phyloP scores from a whole-genome alignment of 1,140 invertebrate species.

The Zaprionus davidi region DNA sequence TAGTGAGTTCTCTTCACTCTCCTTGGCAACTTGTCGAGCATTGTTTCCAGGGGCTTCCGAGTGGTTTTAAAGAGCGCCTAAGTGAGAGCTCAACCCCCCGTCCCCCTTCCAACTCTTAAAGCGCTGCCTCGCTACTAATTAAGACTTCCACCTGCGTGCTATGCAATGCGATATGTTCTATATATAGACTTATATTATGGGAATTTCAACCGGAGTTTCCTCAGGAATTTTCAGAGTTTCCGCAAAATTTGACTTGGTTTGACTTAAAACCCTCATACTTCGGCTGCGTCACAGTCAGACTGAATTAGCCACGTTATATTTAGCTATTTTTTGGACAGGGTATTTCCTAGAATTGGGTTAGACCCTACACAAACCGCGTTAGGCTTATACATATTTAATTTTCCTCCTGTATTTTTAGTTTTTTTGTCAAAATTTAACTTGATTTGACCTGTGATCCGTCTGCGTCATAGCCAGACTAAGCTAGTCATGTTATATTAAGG shows the following conservation, averaged over 20 bases:
- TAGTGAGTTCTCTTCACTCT: background rate
- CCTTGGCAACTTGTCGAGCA: constrained; percentile 4
- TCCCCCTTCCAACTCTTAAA: background rate
- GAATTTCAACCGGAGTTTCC: background rate
- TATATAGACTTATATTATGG: background rate
- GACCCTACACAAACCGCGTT: background rate
- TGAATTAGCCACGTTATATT: too few species aligned
- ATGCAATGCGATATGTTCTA: background rate
- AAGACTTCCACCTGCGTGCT: constrained; percentile 1
- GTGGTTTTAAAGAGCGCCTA: constrained; percentile 1
- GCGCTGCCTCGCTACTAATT: background rate
- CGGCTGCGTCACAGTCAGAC: too few species aligned
- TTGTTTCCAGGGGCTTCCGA: constrained; percentile 9
- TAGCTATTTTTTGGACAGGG: background rate
- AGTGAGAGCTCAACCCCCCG: background rate
- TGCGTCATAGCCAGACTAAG: too few species aligned
- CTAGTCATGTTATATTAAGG: too few species aligned
- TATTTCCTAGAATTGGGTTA: background rate
- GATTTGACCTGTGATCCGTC: background rate
- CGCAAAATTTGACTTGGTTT: background rate
- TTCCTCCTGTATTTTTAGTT: background rate
- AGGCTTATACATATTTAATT: background rate
- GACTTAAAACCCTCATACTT: background rate
- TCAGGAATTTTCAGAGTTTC: background rate
- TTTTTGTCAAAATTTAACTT: background rate